phyloP scores from a whole-genome alignment of 2,113 vertebrate species.

The Tachysurus vachellii region DNA sequence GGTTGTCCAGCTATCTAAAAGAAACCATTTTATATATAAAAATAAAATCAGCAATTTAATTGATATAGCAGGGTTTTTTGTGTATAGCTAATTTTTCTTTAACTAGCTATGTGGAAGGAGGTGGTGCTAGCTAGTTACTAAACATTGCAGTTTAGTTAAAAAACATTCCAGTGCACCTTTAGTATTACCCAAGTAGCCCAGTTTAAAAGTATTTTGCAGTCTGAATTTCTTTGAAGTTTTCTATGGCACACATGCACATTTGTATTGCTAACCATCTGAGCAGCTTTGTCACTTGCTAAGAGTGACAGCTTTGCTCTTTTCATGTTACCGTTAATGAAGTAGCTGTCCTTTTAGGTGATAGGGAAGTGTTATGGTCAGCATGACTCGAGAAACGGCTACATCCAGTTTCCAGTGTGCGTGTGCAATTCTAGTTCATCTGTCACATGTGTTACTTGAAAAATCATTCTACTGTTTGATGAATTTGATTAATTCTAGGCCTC shows the following conservation, averaged over 20 bases:
- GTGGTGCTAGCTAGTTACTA: neutral
- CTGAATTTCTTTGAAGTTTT: neutral
- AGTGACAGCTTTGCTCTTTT: slow-evolving; percentile 36
- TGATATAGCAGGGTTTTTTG: neutral
- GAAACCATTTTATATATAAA: neutral
- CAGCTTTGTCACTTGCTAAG: slow-evolving; percentile 23
- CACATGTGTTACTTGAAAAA: neutral
- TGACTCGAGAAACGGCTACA: neutral
- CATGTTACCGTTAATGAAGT: slow-evolving; percentile 24
- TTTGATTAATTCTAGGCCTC: neutral
- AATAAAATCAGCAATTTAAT: neutral
- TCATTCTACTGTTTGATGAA: neutral
- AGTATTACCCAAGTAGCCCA: neutral
- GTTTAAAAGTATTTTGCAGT: neutral
- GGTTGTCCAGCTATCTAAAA: neutral
- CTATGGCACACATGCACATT: slow-evolving; percentile 39
- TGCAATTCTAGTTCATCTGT: neutral
- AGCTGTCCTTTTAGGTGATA: slow-evolving; percentile 43
- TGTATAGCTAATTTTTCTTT: neutral
- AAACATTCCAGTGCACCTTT: neutral
- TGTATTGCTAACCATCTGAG: slow-evolving; percentile 48
- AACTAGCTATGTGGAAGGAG: neutral
- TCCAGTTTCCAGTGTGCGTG: slow-evolving; percentile 1
- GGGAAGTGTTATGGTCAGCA: slow-evolving; percentile 27
- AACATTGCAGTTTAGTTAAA: too few relatives aligned